These are phyloP conservation scores for Hypomecis atomaria DNA, from an alignment of 2,888 invertebrate species.

Conservation along the genomic window DNA sequence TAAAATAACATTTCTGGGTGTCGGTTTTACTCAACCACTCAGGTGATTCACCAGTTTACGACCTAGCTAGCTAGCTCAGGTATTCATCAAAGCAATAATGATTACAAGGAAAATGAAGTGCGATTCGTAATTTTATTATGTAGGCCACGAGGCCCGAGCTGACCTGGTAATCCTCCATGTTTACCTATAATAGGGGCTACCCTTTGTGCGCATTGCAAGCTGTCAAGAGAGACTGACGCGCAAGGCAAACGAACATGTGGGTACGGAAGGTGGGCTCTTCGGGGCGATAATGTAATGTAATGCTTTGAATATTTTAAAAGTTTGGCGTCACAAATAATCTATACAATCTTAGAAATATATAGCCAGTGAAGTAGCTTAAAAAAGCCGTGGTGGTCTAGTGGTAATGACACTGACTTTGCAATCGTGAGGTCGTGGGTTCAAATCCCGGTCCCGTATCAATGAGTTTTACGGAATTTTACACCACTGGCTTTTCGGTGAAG, in stretches of 20 bases:
- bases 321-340: no score
- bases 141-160: constrained; percentile 57
- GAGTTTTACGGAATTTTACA: no score
- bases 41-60: constrained; percentile 2
- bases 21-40: not conserved
- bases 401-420: no score
- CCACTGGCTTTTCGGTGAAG: no score
- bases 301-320: no score
- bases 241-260: constrained; percentile 2
- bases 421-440: no score
- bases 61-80: not conserved
- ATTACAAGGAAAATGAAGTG: constrained; percentile 49
- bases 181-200: constrained; percentile 48
- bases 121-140: constrained; percentile 49
- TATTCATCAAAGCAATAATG: constrained; percentile 32
- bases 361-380: no score
- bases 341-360: no score
- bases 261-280: not conserved
- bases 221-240: constrained; percentile 26
- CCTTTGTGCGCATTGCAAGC: constrained; percentile 33
- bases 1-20: not conserved
- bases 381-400: no score
- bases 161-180: constrained; percentile 63
- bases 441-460: no score
- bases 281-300: no score